Evolutionary conservation across 2,113 vertebrate genomes (phyloP), one percentile per base, ranked within the genome.

Genomic region (Grantiella picta): DNA sequence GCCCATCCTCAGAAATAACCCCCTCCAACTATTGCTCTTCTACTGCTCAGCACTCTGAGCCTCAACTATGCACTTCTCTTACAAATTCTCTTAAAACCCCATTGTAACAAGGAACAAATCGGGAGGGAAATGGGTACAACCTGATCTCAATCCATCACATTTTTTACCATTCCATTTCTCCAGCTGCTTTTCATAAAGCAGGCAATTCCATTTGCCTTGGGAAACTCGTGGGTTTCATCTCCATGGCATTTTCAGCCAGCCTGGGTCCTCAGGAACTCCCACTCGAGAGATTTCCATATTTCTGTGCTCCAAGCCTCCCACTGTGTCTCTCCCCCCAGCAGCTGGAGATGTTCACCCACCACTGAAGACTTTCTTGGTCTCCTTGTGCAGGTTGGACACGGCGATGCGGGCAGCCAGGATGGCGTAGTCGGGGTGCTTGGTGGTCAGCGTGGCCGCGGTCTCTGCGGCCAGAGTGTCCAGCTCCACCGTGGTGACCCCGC

Each of bases 331-430:
- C 2, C 38, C 29, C 64, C 8, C 33, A 21, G 78, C 69, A 45
- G 78, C 33, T 11, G 15, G 5, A 28, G 31, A 97, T 98, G 92
- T 61, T 1, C 54, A 90, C 87, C 70, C 87, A 99, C 99, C 99
- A n/a, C 99, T 99, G 96, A 99, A 99, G 15, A 99, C 98, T 69
- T 99, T 99, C 98, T 99, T 99, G 11, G 99, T 99, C 95, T 99
- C 99, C 91, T 99, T 99, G 98, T 99, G 99, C 94, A 99, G 90
- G 89, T 99, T 99, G 80, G 99, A 99, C 17, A 99, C 99, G 0
- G 99, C 99, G 19, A 99, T 99, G n/a, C 99, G 97, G 5, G 99
- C 99, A 10, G 99, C 99, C 92, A 99, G 97, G 83, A 99, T 98
- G 20, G 99, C 99, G 6, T 99, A 99, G 97, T 99, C 99, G 0